A percentile compares a stretch with the other conserved stretches of the same genome.
phyloP scores from a whole-genome alignment of 2,113 vertebrate genomes.

The Mirounga angustirostris region DNA sequence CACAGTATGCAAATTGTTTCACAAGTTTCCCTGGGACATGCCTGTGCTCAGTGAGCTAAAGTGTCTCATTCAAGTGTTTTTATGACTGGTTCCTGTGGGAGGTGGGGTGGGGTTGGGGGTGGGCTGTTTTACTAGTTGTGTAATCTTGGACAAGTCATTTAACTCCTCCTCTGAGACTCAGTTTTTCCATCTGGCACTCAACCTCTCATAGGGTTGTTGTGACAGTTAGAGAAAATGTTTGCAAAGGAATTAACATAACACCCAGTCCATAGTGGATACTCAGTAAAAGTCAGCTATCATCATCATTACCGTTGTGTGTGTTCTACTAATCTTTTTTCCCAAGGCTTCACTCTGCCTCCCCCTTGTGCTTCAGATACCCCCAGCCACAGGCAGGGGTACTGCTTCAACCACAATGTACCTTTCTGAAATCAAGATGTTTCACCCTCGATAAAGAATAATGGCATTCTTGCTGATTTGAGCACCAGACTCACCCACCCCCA shows the following conservation, averaged over 20 bases:
- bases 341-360: neutral
- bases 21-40: neutral
- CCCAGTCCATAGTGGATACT: neutral
- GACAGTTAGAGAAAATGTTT: constrained; percentile 12
- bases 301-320: neutral
- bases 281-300: neutral
- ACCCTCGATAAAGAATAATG: neutral
- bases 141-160: neutral
- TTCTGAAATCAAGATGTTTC: constrained; percentile 26
- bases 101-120: neutral
- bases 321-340: neutral
- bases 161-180: neutral
- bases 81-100: neutral
- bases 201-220: neutral
- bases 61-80: neutral
- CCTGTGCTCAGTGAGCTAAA: neutral
- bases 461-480: neutral
- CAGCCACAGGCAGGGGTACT: neutral
- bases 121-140: neutral
- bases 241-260: neutral
- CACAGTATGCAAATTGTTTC: neutral
- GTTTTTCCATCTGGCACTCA: neutral
- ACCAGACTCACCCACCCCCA: neutral
- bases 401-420: neutral
- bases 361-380: neutral